Evolutionary conservation across 2,888 invertebrate species (phyloP), one percentile per base, ranked within the genome.

Genomic region (Amphipyra tragopoginis): DNA sequence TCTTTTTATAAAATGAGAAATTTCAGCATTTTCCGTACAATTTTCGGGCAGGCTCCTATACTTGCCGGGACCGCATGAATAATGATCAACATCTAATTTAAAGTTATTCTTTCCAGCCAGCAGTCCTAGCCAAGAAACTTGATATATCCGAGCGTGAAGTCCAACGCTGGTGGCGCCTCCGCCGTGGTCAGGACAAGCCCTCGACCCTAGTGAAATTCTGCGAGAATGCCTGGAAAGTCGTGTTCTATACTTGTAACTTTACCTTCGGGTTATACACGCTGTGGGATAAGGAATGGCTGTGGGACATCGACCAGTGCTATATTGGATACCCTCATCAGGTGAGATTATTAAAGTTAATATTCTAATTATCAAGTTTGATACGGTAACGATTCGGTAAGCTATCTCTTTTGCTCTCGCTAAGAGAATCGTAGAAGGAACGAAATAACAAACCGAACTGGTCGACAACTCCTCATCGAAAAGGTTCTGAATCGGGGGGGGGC

Each of bases 271-370:
- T 98, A 29, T 95, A 96, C 81, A 96, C 97, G 61, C 94, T 99
- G 40, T 99, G 98, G 98, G 97, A 98, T 90, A 99, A 99, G 93
- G 96, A 97, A 58, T 99, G 99, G 98, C 95, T 99, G 78, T 98
- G 98, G 98, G 96, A 99, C 86, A 98, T 99, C 67, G 97, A 97
- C 79, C 95, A 97, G 85, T 98, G 98, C 87, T 99, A 98, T 96
- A 88, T 96, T 55, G 96, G 96, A 34, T 98, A 97, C 86, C 98
- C 98, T 11, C 96, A 97, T 92, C 97, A 97, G 96, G 97, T 97
- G 14, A 81, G 48, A 33, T 0, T 8, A 5, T 10, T 7, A 36
- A 29, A 29, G 29, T 21, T 21, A 21, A 21, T 21, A 21, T 21
- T 21, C 3, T 21, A 21, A 21, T 21, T 21, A 21, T 21, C 5